Conservation (phyloP, 1,140 invertebrate species). For the Teleogryllus occipitalis region DNA sequence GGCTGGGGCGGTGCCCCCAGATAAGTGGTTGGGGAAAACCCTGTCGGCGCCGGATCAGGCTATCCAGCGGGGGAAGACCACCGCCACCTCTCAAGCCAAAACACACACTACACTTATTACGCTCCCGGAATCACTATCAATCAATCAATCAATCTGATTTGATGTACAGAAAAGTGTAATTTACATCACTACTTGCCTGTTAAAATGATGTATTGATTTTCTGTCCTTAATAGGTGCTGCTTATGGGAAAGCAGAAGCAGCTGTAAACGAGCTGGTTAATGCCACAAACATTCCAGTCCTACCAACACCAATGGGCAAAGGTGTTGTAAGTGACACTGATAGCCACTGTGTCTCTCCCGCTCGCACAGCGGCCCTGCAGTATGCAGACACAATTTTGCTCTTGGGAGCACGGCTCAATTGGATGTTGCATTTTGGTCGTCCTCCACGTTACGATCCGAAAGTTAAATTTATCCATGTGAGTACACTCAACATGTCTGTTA, state of each 20-base stretch:
- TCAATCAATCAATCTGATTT: slow-evolving; percentile 11
- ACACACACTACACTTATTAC: too few species aligned
- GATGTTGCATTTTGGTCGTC: slow-evolving; percentile 92
- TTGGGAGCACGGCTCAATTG: slow-evolving; percentile 91
- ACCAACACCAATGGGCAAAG: slow-evolving; percentile 95
- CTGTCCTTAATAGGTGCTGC: slow-evolving; percentile 53
- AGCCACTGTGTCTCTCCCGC: slow-evolving; percentile 71
- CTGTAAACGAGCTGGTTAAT: slow-evolving; percentile 59
- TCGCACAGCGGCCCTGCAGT: slow-evolving; percentile 72
- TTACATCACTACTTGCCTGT: slow-evolving; percentile 7
- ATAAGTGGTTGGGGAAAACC: too few species aligned
- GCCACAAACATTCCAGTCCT: slow-evolving; percentile 75
- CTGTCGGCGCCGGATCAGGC: too few species aligned
- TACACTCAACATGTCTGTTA: too few species aligned
- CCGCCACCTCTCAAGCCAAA: too few species aligned
- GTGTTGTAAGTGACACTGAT: slow-evolving; percentile 78
- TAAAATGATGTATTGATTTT: background rate
- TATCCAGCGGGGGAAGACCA: too few species aligned
- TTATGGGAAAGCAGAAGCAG: slow-evolving; percentile 67
- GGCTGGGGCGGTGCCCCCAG: too few species aligned
- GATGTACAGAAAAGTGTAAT: background rate
- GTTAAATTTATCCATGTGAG: slow-evolving; percentile 84
- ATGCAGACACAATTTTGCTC: slow-evolving; percentile 82
- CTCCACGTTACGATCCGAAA: slow-evolving; percentile 71
- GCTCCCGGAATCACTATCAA: too few species aligned